phyloP scores from a whole-genome alignment of 2,888 invertebrate genomes.

The Zaprionus lineosus region DNA sequence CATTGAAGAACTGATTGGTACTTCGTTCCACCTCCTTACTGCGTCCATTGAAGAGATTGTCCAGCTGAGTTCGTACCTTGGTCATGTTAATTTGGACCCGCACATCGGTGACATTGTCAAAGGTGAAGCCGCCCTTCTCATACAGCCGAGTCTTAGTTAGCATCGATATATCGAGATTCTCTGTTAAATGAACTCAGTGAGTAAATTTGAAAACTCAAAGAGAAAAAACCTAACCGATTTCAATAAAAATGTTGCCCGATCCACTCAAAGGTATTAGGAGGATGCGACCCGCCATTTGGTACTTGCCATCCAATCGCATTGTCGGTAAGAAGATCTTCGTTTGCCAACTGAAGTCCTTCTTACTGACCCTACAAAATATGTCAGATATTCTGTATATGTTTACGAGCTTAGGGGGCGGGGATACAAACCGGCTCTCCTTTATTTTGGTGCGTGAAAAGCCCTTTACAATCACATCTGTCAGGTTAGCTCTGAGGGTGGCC shows the following conservation, averaged over 20 bases:
- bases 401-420: no score
- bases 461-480: constrained; percentile 86
- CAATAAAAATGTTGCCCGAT: constrained; percentile 87
- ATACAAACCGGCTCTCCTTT: constrained; percentile 85
- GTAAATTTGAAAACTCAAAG: neutral
- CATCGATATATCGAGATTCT: constrained; percentile 86
- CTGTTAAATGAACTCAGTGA: no score
- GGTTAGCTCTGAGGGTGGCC: constrained; percentile 87
- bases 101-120: constrained; percentile 87
- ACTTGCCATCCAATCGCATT: constrained; percentile 87
- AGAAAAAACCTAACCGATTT: constrained; percentile 84
- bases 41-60: constrained; percentile 85
- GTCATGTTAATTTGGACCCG: constrained; percentile 86
- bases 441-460: constrained; percentile 86
- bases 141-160: constrained; percentile 86
- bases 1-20: constrained; percentile 88
- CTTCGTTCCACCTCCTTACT: constrained; percentile 84
- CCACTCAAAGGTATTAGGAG: constrained; percentile 87
- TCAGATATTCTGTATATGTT: neutral
- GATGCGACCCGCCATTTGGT: constrained; percentile 87
- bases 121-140: constrained; percentile 85
- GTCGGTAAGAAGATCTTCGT: constrained; percentile 86
- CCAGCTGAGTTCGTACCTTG: constrained; percentile 86
- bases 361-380: constrained; percentile 84
- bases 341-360: constrained; percentile 86